Evolutionary conservation across 2,888 invertebrate species (phyloP).

Genomic region (Drepanosiphum platanoidis): DNA sequence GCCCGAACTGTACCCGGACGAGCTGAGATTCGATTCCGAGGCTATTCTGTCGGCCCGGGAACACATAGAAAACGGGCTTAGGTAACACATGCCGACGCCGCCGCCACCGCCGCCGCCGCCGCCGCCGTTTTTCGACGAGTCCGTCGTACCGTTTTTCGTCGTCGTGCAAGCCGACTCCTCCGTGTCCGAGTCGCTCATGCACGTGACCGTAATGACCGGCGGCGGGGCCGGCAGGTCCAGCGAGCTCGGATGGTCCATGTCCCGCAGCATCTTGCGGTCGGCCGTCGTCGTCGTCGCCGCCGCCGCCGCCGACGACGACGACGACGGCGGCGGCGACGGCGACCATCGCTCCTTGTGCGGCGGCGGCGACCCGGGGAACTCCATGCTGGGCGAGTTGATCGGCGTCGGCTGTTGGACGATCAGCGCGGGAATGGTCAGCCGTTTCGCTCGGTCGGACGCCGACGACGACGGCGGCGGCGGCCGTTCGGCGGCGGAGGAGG

Average conservation of each 20-base stretch:
- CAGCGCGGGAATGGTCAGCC: constrained; percentile 73
- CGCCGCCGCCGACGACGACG: too few species aligned
- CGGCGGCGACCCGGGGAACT: constrained; percentile 72
- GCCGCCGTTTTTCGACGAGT: constrained; percentile 45
- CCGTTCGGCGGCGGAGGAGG: not conserved
- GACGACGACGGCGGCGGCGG: not conserved
- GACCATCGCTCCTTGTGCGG: constrained; percentile 68
- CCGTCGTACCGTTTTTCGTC: constrained; percentile 62
- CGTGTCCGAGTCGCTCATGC: constrained; percentile 79
- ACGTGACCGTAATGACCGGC: constrained; percentile 75
- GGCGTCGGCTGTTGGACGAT: constrained; percentile 78
- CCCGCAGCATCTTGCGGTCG: constrained; percentile 68
- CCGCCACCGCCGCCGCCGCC: constrained; percentile 64
- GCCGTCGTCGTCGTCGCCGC: too few species aligned
- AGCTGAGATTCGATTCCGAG: constrained; percentile 84
- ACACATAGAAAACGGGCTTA: constrained; percentile 82
- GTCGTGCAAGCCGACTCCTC: constrained; percentile 71
- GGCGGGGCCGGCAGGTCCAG: constrained; percentile 72
- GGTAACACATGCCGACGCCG: constrained; percentile 75
- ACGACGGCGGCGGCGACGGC: too few species aligned
- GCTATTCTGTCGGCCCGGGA: constrained; percentile 78
- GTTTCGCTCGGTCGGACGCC: not conserved
- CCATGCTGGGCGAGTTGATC: constrained; percentile 69
- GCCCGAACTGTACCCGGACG: constrained; percentile 85
- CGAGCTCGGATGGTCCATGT: constrained; percentile 74